phyloP scores from a whole-genome alignment of 1,140 invertebrate genomes.

The Protaetia brevitarsis region DNA sequence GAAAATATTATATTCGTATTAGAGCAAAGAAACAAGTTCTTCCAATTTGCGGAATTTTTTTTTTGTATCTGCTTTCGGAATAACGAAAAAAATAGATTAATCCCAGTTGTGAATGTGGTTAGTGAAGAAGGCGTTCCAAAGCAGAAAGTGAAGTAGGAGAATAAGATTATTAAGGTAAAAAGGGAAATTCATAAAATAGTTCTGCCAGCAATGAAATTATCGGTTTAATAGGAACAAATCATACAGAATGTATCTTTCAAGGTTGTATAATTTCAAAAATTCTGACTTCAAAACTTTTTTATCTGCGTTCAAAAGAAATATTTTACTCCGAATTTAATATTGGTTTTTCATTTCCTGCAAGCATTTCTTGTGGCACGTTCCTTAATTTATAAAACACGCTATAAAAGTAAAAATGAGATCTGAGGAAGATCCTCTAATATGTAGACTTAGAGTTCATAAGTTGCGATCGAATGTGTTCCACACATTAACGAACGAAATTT shows the following conservation, averaged over 20 bases:
- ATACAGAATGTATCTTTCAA: slow-evolving; percentile 20
- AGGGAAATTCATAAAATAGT: not conserved
- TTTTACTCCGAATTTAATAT: slow-evolving; percentile 27
- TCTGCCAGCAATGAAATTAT: slow-evolving; percentile 14
- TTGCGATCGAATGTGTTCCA: slow-evolving; percentile 23
- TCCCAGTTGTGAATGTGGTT: not conserved
- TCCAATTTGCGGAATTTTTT: not conserved
- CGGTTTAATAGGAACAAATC: slow-evolving; percentile 23
- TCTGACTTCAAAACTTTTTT: slow-evolving; percentile 1
- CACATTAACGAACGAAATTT: slow-evolving; percentile 19
- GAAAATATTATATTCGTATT: not conserved
- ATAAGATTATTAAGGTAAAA: not conserved
- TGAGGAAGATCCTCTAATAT: slow-evolving; percentile 2
- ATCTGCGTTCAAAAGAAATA: slow-evolving; percentile 27
- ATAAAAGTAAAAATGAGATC: slow-evolving; percentile 21
- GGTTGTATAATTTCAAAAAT: slow-evolving; percentile 9
- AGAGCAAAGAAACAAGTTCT: not conserved
- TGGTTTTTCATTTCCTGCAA: slow-evolving; percentile 25
- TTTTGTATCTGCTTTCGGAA: not conserved
- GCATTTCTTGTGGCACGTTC: slow-evolving; percentile 22
- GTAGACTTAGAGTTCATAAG: slow-evolving; percentile 20
- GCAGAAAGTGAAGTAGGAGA: not conserved
- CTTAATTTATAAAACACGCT: slow-evolving; percentile 19
- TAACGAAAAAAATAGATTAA: not conserved
- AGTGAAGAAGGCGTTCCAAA: not conserved